A percentile compares a stretch with the other conserved stretches of the same genome.
Evolutionary conservation across 2,797 vertebrate genomes (phyloP).

Genomic region (Emydoidea blandingii): DNA sequence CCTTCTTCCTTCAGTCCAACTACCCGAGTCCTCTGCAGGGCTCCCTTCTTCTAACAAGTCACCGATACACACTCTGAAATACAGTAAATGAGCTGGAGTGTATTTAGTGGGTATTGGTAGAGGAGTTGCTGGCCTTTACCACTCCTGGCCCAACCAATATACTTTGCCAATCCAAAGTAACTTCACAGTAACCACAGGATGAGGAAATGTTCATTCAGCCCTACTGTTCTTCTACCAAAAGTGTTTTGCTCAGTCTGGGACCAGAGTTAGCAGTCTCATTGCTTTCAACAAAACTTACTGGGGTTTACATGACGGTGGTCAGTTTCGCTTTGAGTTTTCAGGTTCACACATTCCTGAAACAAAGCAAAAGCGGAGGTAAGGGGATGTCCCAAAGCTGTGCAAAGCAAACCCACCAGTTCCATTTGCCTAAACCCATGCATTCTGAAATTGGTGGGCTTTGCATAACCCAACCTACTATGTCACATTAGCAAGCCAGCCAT

Average conservation of each 20-base stretch:
- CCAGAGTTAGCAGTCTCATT: not conserved
- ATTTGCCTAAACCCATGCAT: constrained; percentile 65
- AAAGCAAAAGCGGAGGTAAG: constrained; percentile 32
- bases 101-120: fast-evolving
- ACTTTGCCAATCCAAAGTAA: not conserved
- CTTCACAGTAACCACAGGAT: not conserved
- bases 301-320: not conserved
- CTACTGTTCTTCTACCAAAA: not conserved
- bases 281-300: not conserved
- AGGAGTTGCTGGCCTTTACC: fast-evolving
- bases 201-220: not conserved
- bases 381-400: constrained; percentile 48
- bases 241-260: not conserved
- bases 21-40: not conserved
- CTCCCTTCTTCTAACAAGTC: not conserved
- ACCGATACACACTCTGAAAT: fast-evolving
- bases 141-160: not conserved
- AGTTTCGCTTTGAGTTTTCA: constrained; percentile 61
- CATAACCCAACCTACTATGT: constrained; percentile 21
- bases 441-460: constrained; percentile 29
- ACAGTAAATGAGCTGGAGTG: fast-evolving
- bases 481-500: not conserved
- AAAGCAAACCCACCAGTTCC: not conserved
- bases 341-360: constrained; percentile 47
- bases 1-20: not conserved